These are phyloP conservation scores for Harpegnathos saltator DNA, from an alignment of 1,140 invertebrate species.

Conservation along the genomic window DNA sequence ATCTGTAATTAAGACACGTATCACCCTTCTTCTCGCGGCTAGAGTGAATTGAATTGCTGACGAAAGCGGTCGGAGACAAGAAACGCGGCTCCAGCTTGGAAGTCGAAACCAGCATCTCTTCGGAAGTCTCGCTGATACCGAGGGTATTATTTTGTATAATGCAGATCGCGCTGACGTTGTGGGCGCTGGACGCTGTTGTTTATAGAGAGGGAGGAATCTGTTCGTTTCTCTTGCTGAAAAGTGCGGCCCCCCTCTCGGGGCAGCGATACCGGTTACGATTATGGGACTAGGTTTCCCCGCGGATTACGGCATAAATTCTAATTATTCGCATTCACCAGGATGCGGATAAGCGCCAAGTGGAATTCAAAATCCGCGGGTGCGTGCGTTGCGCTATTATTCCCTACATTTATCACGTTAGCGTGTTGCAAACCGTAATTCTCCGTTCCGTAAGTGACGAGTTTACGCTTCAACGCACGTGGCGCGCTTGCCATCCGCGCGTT, in stretches of 20 bases:
- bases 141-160: no score
- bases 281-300: no score
- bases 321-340: slow-evolving; percentile 31
- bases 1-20: no score
- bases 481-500: slow-evolving; percentile 15
- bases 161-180: neutral
- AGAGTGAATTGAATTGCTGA: no score
- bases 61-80: no score
- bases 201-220: neutral
- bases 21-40: no score
- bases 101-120: no score
- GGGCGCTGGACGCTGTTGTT: neutral
- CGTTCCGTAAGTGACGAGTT: slow-evolving; percentile 47
- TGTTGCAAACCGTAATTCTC: slow-evolving; percentile 51
- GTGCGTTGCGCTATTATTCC: slow-evolving; percentile 40
- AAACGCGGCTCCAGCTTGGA: no score
- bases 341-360: slow-evolving; percentile 5
- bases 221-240: neutral
- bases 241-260: neutral
- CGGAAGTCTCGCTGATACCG: no score
- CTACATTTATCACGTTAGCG: slow-evolving; percentile 53
- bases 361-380: slow-evolving; percentile 14
- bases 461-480: slow-evolving; percentile 42
- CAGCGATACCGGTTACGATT: neutral
- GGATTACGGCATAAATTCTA: slow-evolving; percentile 36